These are phyloP conservation scores for Thymelicus acteon DNA, from an alignment of 2,888 invertebrate genomes.

Conservation along the genomic window DNA sequence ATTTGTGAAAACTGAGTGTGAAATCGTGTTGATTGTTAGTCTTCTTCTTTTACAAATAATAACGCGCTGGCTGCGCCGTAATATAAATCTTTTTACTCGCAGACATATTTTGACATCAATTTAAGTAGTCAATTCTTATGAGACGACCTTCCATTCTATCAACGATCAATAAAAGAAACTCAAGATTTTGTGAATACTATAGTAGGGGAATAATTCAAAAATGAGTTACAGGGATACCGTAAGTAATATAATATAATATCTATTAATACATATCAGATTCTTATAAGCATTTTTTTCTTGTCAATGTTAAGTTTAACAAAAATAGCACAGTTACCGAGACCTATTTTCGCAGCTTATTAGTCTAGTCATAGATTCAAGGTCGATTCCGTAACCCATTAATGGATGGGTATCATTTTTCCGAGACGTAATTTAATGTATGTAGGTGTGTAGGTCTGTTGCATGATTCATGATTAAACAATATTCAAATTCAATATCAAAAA, in stretches of 20 bases:
- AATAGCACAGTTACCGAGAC: conserved; percentile 53
- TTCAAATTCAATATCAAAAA: background rate
- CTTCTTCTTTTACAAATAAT: background rate
- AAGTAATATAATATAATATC: conserved; percentile 50
- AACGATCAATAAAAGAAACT: conserved; percentile 2
- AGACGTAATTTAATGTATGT: conserved; percentile 44
- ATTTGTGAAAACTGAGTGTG: conserved; percentile 8
- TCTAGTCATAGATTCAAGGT: conserved; percentile 73
- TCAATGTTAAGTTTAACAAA: conserved; percentile 34
- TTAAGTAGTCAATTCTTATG: background rate
- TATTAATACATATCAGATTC: background rate
- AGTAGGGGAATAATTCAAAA: conserved; percentile 40
- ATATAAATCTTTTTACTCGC: background rate
- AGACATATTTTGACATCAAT: background rate
- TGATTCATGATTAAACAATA: conserved; percentile 3
- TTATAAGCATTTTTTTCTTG: background rate
- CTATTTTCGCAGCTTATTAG: conserved; percentile 67
- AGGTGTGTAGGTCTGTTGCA: conserved; percentile 28
- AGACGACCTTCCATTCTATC: conserved; percentile 8
- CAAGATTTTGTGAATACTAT: background rate
- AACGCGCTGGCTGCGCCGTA: background rate
- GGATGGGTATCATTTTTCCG: conserved; percentile 62
- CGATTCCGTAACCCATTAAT: conserved; percentile 47
- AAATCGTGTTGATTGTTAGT: background rate
- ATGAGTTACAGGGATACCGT: conserved; percentile 78